Base-by-base conservation (phyloP, 2,888 invertebrate genomes). In the Sarcophaga variegata region DNA sequence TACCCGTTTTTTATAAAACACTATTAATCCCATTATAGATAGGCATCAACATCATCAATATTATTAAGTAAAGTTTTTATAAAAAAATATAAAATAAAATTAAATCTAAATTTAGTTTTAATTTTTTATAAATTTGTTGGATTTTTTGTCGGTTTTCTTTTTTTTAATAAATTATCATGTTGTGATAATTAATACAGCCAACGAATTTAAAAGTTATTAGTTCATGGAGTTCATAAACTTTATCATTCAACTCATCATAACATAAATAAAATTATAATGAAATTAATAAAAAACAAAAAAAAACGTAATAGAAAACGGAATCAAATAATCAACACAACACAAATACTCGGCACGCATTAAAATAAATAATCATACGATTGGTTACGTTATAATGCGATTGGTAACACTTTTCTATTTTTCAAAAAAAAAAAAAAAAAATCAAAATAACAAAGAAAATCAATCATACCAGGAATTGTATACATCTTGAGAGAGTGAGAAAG, bases 141-240 rank as follows among this genome's bases (percentile, higher is more conserved):
- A 69, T 25, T 54, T 79, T 47, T 63, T 71, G 22, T 22, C 1
- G 14, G 71, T 64, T 17, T 17, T 49, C 54, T 54, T 37, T 25
- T 75, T 75, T 71, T 37, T 37, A 37, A 37, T 37, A 37, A 37
- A 62, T 66, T 60, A 66, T 78, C 81, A 77, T 81, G 81, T 85
- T 85, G 85, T 85, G 78, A 78, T 78, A 81, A 85, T 81, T 81
- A 85, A 72, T 74, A 64, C 45, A 37, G 10, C 76, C 54, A 81
- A 12, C 49, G 78, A 85, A 62, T 85, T 76, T 47, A 54, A 69
- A 85, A 81, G 75, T 78, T 81, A 78, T 81, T 81, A 81, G 62
- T 70, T 81, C 75, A 69, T 69, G 20, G 64, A 69, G 49, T 81
- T 63, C 37, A 70, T 70, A 75, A 75, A 63, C 54, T 75, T 70